phyloP scores from a whole-genome alignment of 2,888 invertebrate species.

The Dendrolimus pini region DNA sequence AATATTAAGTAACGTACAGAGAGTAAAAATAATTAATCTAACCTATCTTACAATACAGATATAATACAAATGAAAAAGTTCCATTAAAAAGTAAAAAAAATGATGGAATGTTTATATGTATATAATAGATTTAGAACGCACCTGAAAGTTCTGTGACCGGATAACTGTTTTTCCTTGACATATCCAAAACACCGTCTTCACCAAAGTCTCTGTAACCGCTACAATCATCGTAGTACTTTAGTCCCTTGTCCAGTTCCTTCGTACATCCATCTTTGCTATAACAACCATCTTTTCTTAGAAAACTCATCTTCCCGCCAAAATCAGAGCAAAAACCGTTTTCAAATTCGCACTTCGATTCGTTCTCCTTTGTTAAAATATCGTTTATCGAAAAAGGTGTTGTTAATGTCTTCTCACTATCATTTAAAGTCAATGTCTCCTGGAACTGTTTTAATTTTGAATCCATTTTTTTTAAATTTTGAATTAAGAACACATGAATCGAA shows the following conservation, averaged over 20 bases:
- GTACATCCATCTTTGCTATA: conserved; percentile 38
- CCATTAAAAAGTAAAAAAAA: no score
- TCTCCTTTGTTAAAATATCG: conserved; percentile 80
- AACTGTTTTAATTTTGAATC: conserved; percentile 60
- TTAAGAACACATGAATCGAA: conserved; percentile 35
- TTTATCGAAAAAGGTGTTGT: conserved; percentile 85
- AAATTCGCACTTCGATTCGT: conserved; percentile 60
- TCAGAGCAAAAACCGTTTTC: conserved; percentile 55
- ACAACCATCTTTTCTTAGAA: conserved; percentile 40
- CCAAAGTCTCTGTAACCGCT: conserved; percentile 51
- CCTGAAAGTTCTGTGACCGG: conserved; percentile 67
- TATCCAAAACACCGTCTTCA: conserved; percentile 66
- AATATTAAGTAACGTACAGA: no score
- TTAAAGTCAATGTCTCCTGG: conserved; percentile 45
- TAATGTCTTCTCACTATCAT: conserved; percentile 64
- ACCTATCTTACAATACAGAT: no score
- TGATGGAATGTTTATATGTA: not conserved
- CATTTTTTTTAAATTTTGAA: conserved; percentile 41
- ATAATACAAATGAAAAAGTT: no score
- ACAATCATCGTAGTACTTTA: conserved; percentile 63
- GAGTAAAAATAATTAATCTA: no score
- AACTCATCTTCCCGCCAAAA: conserved; percentile 60
- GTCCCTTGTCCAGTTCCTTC: conserved; percentile 51
- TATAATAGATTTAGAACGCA: conserved; percentile 15
- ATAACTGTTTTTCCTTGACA: conserved; percentile 66